Evolutionary conservation across 2,888 invertebrate species (phyloP).

Genomic region (Leptinotarsa haldemani): DNA sequence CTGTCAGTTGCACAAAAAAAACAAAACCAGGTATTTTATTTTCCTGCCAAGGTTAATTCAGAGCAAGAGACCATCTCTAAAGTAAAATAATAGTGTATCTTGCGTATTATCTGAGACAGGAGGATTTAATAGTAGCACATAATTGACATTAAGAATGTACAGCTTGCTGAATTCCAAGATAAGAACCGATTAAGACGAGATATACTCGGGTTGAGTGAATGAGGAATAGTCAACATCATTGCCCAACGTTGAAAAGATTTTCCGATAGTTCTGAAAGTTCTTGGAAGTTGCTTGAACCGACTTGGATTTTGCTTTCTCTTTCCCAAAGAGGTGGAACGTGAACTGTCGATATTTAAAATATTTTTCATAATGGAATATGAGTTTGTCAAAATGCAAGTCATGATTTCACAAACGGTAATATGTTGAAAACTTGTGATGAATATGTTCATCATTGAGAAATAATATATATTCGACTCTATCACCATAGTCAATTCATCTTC

Average conservation of each 20-base stretch:
- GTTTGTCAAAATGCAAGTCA: no score
- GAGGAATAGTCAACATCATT: slow-evolving; percentile 23
- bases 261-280: not conserved
- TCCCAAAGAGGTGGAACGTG: slow-evolving; percentile 38
- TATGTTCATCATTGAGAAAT: no score
- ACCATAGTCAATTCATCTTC: no score
- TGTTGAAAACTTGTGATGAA: no score
- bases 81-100: slow-evolving; percentile 65
- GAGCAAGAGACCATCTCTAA: slow-evolving; percentile 60
- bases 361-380: no score
- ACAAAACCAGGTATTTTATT: slow-evolving; percentile 62
- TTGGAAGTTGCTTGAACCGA: not conserved
- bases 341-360: slow-evolving; percentile 20
- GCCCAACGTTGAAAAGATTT: not conserved
- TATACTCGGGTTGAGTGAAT: slow-evolving; percentile 41
- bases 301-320: not conserved
- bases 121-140: slow-evolving; percentile 63
- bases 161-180: slow-evolving; percentile 46
- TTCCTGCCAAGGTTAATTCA: slow-evolving; percentile 67
- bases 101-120: slow-evolving; percentile 60
- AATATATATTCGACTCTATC: no score
- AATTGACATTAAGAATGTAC: slow-evolving; percentile 56
- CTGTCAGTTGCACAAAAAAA: slow-evolving; percentile 62
- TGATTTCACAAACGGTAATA: no score
- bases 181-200: slow-evolving; percentile 37